Conservation (phyloP, 2,888 invertebrate species). For the Microchrysa polita region DNA sequence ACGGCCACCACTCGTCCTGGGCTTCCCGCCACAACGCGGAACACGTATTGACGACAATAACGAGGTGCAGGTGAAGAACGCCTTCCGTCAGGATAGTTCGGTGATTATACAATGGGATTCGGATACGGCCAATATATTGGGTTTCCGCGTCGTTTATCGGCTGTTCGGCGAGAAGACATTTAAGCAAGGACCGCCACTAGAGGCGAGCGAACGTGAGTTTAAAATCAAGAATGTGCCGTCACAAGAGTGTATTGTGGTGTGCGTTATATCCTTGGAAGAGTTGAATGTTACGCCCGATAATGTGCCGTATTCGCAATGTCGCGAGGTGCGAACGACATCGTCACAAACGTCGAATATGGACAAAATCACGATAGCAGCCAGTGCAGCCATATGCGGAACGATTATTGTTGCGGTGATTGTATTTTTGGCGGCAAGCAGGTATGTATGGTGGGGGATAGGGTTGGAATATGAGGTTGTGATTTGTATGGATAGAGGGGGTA, state of each 20-base stretch:
- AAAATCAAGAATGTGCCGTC: conserved; percentile 92
- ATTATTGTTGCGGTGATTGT: conserved; percentile 90
- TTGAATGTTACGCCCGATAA: conserved; percentile 86
- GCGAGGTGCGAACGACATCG: conserved; percentile 87
- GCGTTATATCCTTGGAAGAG: conserved; percentile 90
- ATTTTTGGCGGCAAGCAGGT: conserved; percentile 84
- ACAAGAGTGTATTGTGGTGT: conserved; percentile 93
- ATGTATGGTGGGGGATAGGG: conserved; percentile 50
- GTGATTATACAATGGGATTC: conserved; percentile 94
- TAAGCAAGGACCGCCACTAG: conserved; percentile 89
- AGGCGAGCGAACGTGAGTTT: conserved; percentile 89
- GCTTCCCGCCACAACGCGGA: conserved; percentile 73
- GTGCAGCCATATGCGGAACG: conserved; percentile 91
- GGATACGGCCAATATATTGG: conserved; percentile 85
- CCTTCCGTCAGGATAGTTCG: conserved; percentile 82
- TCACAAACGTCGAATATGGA: conserved; percentile 91
- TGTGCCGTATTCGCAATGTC: conserved; percentile 86
- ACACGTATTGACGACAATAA: conserved; percentile 74
- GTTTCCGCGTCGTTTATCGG: conserved; percentile 88
- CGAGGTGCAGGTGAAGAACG: conserved; percentile 86
- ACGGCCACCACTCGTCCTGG: conserved; percentile 77
- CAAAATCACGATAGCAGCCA: conserved; percentile 93
- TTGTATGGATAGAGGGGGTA: too few species aligned
- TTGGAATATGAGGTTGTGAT: too few species aligned
- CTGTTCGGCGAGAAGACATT: conserved; percentile 90